Evolutionary conservation across 1,140 invertebrate species (phyloP).

Genomic region (Aphelinus certus): DNA sequence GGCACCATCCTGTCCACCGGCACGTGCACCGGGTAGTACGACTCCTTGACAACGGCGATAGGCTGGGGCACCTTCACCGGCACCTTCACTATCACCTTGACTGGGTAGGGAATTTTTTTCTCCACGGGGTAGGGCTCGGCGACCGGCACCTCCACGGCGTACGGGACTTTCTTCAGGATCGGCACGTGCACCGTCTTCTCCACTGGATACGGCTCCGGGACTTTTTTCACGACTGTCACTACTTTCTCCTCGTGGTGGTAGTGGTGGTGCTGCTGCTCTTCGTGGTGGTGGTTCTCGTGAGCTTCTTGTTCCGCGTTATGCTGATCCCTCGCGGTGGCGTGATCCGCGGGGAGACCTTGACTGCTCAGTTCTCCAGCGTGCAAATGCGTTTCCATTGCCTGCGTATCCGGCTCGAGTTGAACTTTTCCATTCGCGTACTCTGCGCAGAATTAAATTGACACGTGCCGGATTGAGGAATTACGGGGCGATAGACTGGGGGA

Average conservation of each 20-base stretch:
- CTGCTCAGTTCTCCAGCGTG: neutral
- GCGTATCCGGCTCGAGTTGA: neutral
- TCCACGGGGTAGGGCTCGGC: conserved; percentile 68
- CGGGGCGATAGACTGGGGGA: too few species aligned
- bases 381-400: conserved; percentile 9
- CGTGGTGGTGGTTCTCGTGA: neutral
- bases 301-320: neutral
- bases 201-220: conserved; percentile 61
- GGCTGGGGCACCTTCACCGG: conserved; percentile 62
- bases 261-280: neutral
- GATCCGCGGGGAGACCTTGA: neutral
- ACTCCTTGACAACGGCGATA: conserved; percentile 58
- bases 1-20: conserved; percentile 71
- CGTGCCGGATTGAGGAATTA: too few species aligned
- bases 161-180: conserved; percentile 58
- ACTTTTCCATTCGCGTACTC: conserved; percentile 4
- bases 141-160: conserved; percentile 69
- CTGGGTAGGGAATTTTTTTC: conserved; percentile 58
- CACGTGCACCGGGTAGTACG: conserved; percentile 60
- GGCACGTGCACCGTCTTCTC: conserved; percentile 61
- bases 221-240: conserved; percentile 61
- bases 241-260: conserved; percentile 57
- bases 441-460: neutral
- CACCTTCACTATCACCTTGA: conserved; percentile 59
- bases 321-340: neutral